Evolutionary conservation across 2,888 invertebrate species (phyloP).

Genomic region (Phymatocera aterrima): DNA sequence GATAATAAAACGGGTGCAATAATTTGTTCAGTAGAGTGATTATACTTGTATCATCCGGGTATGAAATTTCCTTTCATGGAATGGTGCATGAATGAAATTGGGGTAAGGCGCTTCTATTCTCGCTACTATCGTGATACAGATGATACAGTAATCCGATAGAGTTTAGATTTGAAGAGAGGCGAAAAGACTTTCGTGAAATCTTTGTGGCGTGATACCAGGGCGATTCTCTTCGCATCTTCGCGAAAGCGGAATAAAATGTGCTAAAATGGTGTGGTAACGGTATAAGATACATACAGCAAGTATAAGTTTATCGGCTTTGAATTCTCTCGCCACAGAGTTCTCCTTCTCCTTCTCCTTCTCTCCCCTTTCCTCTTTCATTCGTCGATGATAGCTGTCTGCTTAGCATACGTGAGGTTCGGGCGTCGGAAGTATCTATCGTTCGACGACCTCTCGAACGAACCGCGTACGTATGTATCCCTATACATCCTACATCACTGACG

Average conservation of each 20-base stretch:
- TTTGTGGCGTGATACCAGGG: too few relatives aligned
- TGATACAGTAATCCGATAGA: too few relatives aligned
- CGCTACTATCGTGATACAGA: too few relatives aligned
- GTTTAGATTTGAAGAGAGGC: too few relatives aligned
- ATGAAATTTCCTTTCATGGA: too few relatives aligned
- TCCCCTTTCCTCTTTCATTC: slow-evolving; percentile 49
- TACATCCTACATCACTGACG: not conserved
- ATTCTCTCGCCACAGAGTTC: slow-evolving; percentile 30
- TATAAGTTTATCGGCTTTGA: slow-evolving; percentile 29
- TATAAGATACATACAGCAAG: slow-evolving; percentile 1
- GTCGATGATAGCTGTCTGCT: slow-evolving; percentile 16
- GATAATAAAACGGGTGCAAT: too few relatives aligned
- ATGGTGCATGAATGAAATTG: too few relatives aligned
- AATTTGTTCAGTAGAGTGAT: too few relatives aligned
- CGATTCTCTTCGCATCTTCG: too few relatives aligned
- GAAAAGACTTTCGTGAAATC: too few relatives aligned
- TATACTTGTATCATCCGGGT: too few relatives aligned
- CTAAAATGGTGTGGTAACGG: slow-evolving; percentile 24
- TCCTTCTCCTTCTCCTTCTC: slow-evolving; percentile 47
- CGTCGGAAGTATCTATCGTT: slow-evolving; percentile 38
- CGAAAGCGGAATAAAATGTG: not conserved
- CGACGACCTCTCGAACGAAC: slow-evolving; percentile 43
- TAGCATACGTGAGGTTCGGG: slow-evolving; percentile 40
- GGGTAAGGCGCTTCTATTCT: too few relatives aligned
- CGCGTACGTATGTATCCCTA: slow-evolving; percentile 19